phyloP scores from a whole-genome alignment of 2,888 invertebrate genomes.

The Ornithoptera alexandrae region DNA sequence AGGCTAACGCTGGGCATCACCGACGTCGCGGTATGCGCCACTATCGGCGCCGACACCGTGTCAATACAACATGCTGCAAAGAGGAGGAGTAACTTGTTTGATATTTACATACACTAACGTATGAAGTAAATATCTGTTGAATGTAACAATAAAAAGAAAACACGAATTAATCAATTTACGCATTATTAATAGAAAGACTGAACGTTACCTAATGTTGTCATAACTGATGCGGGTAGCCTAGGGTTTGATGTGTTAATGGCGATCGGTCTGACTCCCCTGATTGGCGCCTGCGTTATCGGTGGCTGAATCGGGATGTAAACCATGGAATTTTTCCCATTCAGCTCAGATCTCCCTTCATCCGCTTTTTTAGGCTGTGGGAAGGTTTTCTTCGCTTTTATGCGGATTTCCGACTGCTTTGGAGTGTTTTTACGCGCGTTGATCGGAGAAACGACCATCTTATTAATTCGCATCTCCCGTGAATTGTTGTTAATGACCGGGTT shows the following conservation, averaged over 20 bases:
- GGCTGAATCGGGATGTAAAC: slow-evolving; percentile 75
- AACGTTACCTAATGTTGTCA: slow-evolving; percentile 1
- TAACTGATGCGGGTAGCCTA: slow-evolving; percentile 25
- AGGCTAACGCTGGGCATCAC: slow-evolving; percentile 31
- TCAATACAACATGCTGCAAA: slow-evolving; percentile 52
- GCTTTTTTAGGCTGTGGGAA: slow-evolving; percentile 65
- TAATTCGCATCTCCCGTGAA: slow-evolving; percentile 64
- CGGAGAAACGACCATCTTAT: slow-evolving; percentile 55
- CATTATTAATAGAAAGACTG: not conserved
- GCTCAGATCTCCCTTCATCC: slow-evolving; percentile 60
- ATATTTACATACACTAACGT: too few species aligned
- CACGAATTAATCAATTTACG: too few species aligned
- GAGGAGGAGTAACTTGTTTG: too few species aligned
- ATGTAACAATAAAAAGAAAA: too few species aligned
- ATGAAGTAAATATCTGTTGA: too few species aligned
- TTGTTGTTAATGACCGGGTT: slow-evolving; percentile 41
- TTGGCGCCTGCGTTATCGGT: slow-evolving; percentile 61
- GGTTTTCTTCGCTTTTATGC: slow-evolving; percentile 62
- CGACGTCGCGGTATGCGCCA: slow-evolving; percentile 40
- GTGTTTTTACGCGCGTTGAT: slow-evolving; percentile 39
- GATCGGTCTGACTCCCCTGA: slow-evolving; percentile 39
- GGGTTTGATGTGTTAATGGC: slow-evolving; percentile 27
- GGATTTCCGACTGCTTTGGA: slow-evolving; percentile 45
- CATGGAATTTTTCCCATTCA: slow-evolving; percentile 72
- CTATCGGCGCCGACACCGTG: slow-evolving; percentile 49